Conservation (phyloP, 2,888 invertebrate genomes). For the Caenorhabditis zanzibari region DNA sequence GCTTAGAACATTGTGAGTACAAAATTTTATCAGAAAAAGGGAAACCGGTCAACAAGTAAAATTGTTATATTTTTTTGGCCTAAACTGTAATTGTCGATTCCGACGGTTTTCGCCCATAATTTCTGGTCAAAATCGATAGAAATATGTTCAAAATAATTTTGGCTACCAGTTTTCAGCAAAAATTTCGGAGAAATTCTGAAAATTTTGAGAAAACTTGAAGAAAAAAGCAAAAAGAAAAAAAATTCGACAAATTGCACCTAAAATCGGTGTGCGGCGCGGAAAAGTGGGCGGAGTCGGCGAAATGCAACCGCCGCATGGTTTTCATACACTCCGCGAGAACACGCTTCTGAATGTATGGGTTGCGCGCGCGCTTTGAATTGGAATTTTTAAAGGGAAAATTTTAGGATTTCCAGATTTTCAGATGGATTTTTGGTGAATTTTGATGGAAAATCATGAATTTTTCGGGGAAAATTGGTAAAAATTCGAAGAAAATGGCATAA, state of each 20-base stretch:
- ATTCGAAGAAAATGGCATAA: too few relatives aligned
- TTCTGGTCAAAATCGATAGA: not conserved
- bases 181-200: not conserved
- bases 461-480: too few relatives aligned
- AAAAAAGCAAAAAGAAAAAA: conserved; percentile 8
- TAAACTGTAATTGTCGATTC: not conserved
- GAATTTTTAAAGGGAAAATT: not conserved
- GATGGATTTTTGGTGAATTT: not conserved
- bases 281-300: conserved; percentile 3
- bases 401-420: not conserved
- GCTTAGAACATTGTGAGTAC: not conserved
- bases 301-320: conserved; percentile 10
- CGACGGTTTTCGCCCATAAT: not conserved
- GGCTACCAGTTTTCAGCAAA: not conserved
- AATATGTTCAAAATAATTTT: conserved; percentile 5
- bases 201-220: not conserved
- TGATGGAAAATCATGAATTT: too few relatives aligned
- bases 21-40: not conserved
- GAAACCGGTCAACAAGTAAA: not conserved
- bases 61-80: conserved; percentile 13
- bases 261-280: conserved; percentile 1
- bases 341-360: conserved; percentile 23
- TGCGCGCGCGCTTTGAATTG: conserved; percentile 5
- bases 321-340: conserved; percentile 17
- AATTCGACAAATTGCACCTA: not conserved